Percentiles rank a stretch among this genome's conserved stretches.
phyloP scores from a whole-genome alignment of 2,113 vertebrate species.

The Piaya cayana region DNA sequence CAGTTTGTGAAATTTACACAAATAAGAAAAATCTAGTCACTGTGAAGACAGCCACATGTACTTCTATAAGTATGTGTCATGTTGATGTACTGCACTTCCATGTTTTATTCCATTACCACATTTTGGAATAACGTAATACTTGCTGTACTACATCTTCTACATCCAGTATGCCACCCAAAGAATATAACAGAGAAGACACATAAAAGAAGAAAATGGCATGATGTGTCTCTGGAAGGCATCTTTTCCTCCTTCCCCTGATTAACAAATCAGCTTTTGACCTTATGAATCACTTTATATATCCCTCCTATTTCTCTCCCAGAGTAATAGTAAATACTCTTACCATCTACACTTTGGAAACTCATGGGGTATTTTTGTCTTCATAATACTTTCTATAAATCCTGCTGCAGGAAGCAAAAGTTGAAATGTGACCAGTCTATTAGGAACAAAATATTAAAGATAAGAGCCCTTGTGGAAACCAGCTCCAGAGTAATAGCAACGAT shows the following conservation, averaged over 20 bases:
- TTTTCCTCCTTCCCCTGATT: neutral
- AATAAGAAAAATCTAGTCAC: neutral
- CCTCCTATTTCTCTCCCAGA: neutral
- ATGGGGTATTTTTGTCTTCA: neutral
- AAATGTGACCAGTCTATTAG: neutral
- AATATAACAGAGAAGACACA: neutral
- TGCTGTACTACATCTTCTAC: neutral
- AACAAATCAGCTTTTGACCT: neutral
- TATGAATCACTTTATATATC: neutral
- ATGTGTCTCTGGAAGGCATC: neutral
- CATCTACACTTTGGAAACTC: neutral
- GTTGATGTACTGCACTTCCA: neutral
- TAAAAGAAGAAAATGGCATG: neutral
- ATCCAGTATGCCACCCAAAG: neutral
- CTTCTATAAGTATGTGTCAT: neutral
- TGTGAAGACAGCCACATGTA: neutral
- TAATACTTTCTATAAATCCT: neutral
- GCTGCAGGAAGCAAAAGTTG: neutral
- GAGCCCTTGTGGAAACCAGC: neutral
- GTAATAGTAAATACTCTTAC: neutral
- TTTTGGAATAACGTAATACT: neutral
- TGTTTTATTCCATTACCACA: neutral
- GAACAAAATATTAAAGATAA: neutral
- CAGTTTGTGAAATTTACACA: neutral
- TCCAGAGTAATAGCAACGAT: neutral